phyloP scores from a whole-genome alignment of 2,888 invertebrate species.

The Leucania comma region DNA sequence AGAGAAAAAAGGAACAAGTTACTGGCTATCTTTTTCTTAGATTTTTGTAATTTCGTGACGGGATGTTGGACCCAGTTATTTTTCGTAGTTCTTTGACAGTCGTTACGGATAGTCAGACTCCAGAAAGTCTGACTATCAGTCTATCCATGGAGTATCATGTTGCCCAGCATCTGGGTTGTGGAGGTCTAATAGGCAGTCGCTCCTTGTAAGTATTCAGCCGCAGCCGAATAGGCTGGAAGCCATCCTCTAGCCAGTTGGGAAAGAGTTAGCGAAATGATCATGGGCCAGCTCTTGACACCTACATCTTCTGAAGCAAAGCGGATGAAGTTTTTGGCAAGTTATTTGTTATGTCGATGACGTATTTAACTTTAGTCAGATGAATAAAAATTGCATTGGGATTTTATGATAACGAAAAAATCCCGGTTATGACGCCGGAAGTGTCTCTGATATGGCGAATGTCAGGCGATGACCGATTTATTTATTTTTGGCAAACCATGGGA shows the following conservation, averaged over 20 bases:
- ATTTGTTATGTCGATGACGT: not conserved
- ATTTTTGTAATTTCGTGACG: too few species aligned
- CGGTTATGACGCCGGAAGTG: slow-evolving; percentile 50
- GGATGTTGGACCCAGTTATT: too few species aligned
- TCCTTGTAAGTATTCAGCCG: too few species aligned
- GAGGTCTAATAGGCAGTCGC: too few species aligned
- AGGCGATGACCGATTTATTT: slow-evolving; percentile 27
- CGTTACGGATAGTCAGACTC: too few species aligned
- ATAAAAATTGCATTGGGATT: slow-evolving; percentile 11
- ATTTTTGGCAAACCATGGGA: slow-evolving; percentile 30
- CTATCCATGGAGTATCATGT: too few species aligned
- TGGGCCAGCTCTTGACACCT: not conserved
- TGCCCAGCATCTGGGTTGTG: too few species aligned
- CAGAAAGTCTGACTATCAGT: too few species aligned
- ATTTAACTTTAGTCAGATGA: not conserved
- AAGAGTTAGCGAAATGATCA: too few species aligned
- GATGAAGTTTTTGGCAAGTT: not conserved
- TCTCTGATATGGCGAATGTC: slow-evolving; percentile 41
- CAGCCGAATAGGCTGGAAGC: too few species aligned
- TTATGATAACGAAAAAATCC: slow-evolving; percentile 32
- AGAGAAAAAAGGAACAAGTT: not conserved
- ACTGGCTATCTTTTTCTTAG: not conserved
- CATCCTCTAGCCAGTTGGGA: too few species aligned
- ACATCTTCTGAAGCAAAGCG: not conserved
- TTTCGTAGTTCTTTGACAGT: too few species aligned